phyloP scores from a whole-genome alignment of 1,140 invertebrate species.

The Ips nitidus region DNA sequence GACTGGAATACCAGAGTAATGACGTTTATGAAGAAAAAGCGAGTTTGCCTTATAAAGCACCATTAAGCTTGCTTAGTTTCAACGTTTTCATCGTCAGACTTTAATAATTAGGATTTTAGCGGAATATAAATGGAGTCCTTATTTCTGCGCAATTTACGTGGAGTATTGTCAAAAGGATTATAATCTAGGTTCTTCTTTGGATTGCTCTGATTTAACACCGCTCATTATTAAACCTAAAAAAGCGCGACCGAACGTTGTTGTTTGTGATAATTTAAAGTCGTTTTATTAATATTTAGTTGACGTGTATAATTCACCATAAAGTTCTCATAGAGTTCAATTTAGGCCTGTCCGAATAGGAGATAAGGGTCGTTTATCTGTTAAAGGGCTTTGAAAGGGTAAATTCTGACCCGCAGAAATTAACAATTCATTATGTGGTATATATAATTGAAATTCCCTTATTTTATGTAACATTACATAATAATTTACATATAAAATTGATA shows the following conservation, averaged over 20 bases:
- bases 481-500: constrained; percentile 9
- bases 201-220: too few species aligned
- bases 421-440: neutral
- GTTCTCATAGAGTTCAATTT: neutral
- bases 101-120: neutral
- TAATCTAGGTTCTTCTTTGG: too few species aligned
- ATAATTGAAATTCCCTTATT: neutral
- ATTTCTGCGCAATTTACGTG: neutral
- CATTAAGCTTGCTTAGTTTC: neutral
- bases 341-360: neutral
- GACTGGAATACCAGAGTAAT: neutral
- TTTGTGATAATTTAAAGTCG: too few species aligned
- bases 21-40: constrained; percentile 1
- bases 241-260: too few species aligned
- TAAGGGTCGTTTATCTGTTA: neutral
- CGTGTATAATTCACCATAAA: neutral
- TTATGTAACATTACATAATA: neutral
- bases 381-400: neutral
- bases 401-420: neutral
- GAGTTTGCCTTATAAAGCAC: neutral
- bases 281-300: too few species aligned
- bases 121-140: neutral
- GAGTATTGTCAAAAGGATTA: neutral
- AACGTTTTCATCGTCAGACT: neutral
- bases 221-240: too few species aligned